Evolutionary conservation across 1,140 invertebrate species (phyloP), one percentile per base, ranked within the genome.

Genomic region (Achroia grisella): DNA sequence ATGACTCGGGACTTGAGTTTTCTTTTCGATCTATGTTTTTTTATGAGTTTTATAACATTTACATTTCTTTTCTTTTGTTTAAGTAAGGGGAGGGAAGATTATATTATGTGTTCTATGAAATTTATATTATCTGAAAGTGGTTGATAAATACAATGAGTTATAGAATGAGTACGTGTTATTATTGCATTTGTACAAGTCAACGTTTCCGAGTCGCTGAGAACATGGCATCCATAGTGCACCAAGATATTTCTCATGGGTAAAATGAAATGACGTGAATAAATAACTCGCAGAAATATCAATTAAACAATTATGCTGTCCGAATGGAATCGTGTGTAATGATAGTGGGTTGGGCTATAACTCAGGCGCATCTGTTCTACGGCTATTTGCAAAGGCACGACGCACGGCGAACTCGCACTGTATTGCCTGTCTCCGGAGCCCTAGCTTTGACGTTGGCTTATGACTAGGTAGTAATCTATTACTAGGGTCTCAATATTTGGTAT

Each of bases 291-390:
- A 82, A 84, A 84, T 84, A 84, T 82, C 78, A 84, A 84, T 84
- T 84, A 84, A 84, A 84, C 73, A 84, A 84, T 84, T 84, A 84
- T 77, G 68, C 74, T 84, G 80, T 84, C 80, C 67, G 78, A 81
- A 78, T 80, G 76, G 70, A 80, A 80, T 82, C 73, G 74, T 71
- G 62, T 71, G 76, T 84, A 84, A 84, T 84, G 70, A 84, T 80
- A 84, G 80, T 75, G 80, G 70, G 70, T 48, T 52, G 67, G 64
- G 67, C 73, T 68, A 84, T 84, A 84, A 82, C 76, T 84, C 80
- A 82, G 60, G 47, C 71, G 74, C 74, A 82, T 82, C 80, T 84
- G 77, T 80, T 75, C 76, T 78, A 72, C 66, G 72, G 77, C 61
- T 84, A 78, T 84, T 81, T 80, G 74, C 72, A 66, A 73, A 74